Evolutionary conservation across 2,888 invertebrate genomes (phyloP).

Genomic region (Sarcophaga variegata): DNA sequence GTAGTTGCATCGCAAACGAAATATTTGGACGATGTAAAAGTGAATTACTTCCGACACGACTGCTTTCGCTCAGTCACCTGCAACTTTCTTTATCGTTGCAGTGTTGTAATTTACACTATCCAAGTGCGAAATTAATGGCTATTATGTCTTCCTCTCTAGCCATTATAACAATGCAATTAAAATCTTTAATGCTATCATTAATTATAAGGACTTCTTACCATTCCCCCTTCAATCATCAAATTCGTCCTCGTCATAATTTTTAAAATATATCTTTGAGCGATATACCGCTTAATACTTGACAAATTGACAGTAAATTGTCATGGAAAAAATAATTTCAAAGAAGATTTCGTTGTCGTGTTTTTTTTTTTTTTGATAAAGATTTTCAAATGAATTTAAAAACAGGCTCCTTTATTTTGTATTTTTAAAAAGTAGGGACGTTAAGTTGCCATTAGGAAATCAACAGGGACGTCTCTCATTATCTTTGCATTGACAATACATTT

Average conservation of each 20-base stretch:
- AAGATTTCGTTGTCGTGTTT: constrained; percentile 12
- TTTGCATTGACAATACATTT: constrained; percentile 41
- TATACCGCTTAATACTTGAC: constrained; percentile 51
- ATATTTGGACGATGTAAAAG: too few relatives aligned
- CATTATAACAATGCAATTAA: too few relatives aligned
- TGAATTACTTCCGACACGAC: too few relatives aligned
- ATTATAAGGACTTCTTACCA: constrained; percentile 2
- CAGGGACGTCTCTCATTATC: constrained; percentile 47
- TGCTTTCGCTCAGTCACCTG: too few relatives aligned
- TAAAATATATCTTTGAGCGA: constrained; percentile 3
- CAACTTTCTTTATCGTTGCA: too few relatives aligned
- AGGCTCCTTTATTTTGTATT: constrained; percentile 1
- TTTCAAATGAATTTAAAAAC: constrained; percentile 13
- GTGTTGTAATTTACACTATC: too few relatives aligned
- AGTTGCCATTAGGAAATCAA: constrained; percentile 66
- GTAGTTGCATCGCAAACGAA: too few relatives aligned
- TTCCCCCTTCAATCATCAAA: background rate
- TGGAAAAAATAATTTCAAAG: constrained; percentile 47
- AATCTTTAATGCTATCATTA: too few relatives aligned
- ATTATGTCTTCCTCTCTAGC: too few relatives aligned
- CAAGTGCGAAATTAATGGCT: too few relatives aligned
- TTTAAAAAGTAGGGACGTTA: background rate
- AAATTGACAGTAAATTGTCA: constrained; percentile 68
- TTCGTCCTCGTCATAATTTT: background rate
- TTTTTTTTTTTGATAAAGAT: constrained; percentile 32